Conservation (phyloP, 2,113 vertebrate genomes). For the Galeopterus variegatus region DNA sequence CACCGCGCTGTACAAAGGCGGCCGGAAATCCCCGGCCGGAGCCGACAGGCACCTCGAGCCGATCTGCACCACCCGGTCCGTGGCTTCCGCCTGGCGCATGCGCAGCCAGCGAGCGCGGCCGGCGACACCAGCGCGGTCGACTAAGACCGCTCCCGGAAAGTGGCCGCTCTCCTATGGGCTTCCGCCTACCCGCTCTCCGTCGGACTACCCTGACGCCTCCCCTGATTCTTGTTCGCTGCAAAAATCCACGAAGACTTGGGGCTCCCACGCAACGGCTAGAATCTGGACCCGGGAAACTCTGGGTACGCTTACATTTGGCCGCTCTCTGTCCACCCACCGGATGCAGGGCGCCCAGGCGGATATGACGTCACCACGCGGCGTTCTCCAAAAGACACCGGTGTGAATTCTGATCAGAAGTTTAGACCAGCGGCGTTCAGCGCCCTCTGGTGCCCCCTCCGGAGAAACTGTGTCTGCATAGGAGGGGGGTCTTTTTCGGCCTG, state of each 20-base stretch:
- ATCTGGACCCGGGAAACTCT: accelerated
- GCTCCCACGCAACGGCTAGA: accelerated
- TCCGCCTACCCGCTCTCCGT: background rate
- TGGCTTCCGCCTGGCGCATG: background rate
- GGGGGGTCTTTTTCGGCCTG: background rate
- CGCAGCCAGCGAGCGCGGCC: background rate
- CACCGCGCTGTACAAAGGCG: accelerated
- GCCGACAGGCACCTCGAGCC: accelerated
- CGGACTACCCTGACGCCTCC: background rate
- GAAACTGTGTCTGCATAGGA: background rate
- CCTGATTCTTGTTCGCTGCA: background rate
- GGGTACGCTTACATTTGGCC: background rate
- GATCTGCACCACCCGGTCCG: accelerated
- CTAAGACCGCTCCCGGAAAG: background rate
- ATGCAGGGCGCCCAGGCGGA: background rate
- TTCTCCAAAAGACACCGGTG: accelerated
- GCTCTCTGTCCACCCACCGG: background rate
- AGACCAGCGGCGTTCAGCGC: background rate
- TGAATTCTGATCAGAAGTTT: accelerated
- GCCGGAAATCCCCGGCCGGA: accelerated
- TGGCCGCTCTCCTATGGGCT: accelerated
- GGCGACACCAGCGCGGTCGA: background rate
- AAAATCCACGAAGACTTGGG: accelerated
- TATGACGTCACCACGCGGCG: conserved; percentile 29
- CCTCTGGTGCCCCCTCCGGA: background rate